Base-by-base conservation (phyloP, 1,140 invertebrate genomes). In the Diabrotica undecimpunctata region DNA sequence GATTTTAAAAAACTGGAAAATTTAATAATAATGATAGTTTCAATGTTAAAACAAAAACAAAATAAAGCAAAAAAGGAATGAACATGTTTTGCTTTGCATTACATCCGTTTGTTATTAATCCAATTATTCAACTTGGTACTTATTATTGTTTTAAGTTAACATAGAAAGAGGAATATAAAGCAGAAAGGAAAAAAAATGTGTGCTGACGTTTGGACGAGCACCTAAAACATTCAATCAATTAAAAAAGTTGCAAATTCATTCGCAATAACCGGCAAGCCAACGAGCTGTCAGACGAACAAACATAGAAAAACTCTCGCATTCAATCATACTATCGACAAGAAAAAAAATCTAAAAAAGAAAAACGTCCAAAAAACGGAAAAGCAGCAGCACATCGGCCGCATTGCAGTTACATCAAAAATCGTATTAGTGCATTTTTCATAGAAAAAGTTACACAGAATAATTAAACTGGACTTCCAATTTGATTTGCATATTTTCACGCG, bases 401-500 rank as follows among this genome's bases (percentile, higher is more conserved):
- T 25, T 64, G 62, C 66, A 65, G 63, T 58, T 61, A 66, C 66
- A 65, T 66, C 64, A 69, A 73, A 72, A 73, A 73, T 73, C 64
- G 65, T 70, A 67, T 70, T 69, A 67, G 66, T 61, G 64, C 72
- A 65, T 71, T 73, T 73, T 72, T 70, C 59, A 54, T 57, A 62
- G 64, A 65, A 67, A 73, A 71, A 66, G 63, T 66, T 66, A 71
- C 72, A 72, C 64, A 52, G 74, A 76, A 78, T 78, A 76, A 78
- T 77, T 77, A 75, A 78, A 78, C 72, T 73, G 69, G 72, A 73
- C 74, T 73, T 74, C 70, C 76, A 78, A 78, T 78, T 78, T 77
- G 75, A 78, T 78, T 78, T 78, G 76, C 75, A 78, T 78, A 78
- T 78, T 77, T 77, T 74, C 76, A 72, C 75, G 71, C 74, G 74